These are phyloP conservation scores for Cylloceria caligata DNA, from an alignment of 2,888 invertebrate genomes.

Conservation along the genomic window DNA sequence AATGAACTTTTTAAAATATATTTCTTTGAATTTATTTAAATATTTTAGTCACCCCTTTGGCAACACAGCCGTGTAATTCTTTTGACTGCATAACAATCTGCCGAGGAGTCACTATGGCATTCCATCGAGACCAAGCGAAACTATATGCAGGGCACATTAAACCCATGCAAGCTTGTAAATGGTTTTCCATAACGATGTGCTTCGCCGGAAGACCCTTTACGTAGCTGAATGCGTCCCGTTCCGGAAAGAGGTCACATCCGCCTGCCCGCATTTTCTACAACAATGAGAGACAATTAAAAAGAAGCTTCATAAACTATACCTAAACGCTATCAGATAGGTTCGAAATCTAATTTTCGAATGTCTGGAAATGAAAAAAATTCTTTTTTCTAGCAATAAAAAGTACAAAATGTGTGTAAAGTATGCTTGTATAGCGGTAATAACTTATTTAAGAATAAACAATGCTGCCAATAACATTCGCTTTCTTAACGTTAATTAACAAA, in stretches of 20 bases:
- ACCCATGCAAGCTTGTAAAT: slow-evolving; percentile 92
- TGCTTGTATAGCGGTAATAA: neutral
- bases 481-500: neutral
- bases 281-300: neutral
- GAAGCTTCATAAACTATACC: neutral
- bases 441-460: neutral
- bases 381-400: neutral
- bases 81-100: slow-evolving; percentile 89
- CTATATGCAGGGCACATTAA: slow-evolving; percentile 90
- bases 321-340: neutral
- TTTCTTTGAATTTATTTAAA: neutral
- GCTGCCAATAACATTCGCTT: neutral
- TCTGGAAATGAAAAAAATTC: neutral
- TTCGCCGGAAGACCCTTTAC: slow-evolving; percentile 87
- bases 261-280: slow-evolving; percentile 86
- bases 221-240: slow-evolving; percentile 90
- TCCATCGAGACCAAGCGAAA: slow-evolving; percentile 93
- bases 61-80: slow-evolving; percentile 87
- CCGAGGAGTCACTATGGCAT: slow-evolving; percentile 85
- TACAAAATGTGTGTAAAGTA: neutral
- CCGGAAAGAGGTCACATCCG: slow-evolving; percentile 94
- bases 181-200: slow-evolving; percentile 90
- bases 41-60: slow-evolving; percentile 84
- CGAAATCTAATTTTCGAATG: slow-evolving; percentile 8
- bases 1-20: neutral